These are phyloP conservation scores for Nibea coibor DNA, from an alignment of 2,113 vertebrate species.

Conservation along the genomic window DNA sequence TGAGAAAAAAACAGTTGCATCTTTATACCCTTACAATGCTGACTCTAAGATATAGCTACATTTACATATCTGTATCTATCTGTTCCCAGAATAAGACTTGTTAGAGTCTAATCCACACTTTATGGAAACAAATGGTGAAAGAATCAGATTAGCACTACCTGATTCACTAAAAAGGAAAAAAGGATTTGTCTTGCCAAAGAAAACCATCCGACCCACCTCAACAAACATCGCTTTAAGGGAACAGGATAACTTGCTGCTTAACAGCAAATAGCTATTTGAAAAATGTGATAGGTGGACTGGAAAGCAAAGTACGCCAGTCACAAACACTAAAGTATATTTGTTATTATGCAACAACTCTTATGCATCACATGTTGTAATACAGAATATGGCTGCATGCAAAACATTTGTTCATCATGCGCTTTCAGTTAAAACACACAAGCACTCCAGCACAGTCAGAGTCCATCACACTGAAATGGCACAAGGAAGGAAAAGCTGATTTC, in stretches of 20 bases:
- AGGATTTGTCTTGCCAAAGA: not conserved
- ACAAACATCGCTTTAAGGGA: not conserved
- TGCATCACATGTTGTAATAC: not conserved
- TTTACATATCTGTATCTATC: not conserved
- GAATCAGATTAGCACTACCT: not conserved
- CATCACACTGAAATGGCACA: not conserved
- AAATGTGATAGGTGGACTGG: not conserved
- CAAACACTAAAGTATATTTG: not conserved
- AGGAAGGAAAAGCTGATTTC: slow-evolving; percentile 13
- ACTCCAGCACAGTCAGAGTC: not conserved
- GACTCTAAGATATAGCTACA: not conserved
- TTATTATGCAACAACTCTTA: not conserved
- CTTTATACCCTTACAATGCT: not conserved
- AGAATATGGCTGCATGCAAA: not conserved
- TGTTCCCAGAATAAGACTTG: not conserved
- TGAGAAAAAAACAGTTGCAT: not conserved
- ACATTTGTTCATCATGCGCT: not conserved
- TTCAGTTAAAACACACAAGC: slow-evolving; percentile 9
- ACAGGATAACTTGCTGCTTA: not conserved
- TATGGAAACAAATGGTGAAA: not conserved
- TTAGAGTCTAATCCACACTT: not conserved
- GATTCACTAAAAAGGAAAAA: not conserved
- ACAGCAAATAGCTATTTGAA: not conserved
- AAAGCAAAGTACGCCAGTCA: not conserved
- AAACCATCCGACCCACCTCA: not conserved